phyloP scores from a whole-genome alignment of 1,140 invertebrate genomes.

The Maniola jurtina region DNA sequence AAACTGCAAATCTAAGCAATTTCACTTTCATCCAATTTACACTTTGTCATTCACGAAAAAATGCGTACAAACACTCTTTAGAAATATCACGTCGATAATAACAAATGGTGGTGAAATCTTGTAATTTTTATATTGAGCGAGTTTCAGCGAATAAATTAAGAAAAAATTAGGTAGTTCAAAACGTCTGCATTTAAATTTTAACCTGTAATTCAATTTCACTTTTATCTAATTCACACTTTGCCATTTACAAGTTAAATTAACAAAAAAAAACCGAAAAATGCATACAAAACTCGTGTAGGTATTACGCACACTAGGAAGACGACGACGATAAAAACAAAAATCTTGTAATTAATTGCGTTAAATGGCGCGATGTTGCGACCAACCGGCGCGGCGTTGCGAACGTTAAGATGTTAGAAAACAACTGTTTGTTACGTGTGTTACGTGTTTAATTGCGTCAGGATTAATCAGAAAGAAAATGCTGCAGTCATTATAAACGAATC shows the following conservation, averaged over 20 bases:
- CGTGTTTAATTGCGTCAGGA: slow-evolving; percentile 25
- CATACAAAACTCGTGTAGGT: not conserved
- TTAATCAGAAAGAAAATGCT: slow-evolving; percentile 29
- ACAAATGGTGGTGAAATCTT: too few relatives aligned
- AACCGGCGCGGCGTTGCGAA: slow-evolving; percentile 17
- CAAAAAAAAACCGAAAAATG: too few relatives aligned
- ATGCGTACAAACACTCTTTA: not conserved
- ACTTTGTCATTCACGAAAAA: not conserved
- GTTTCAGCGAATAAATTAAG: too few relatives aligned
- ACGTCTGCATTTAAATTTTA: too few relatives aligned
- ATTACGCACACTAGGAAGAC: not conserved
- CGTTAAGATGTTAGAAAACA: slow-evolving; percentile 24
- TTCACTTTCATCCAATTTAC: not conserved
- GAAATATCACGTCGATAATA: too few relatives aligned
- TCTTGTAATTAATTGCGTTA: slow-evolving; percentile 8
- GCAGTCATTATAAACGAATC: not conserved
- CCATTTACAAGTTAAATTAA: too few relatives aligned
- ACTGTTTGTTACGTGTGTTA: slow-evolving; percentile 27
- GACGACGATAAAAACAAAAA: not conserved
- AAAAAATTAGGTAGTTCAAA: too few relatives aligned
- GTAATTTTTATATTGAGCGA: too few relatives aligned
- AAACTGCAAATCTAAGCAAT: not conserved
- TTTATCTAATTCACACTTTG: too few relatives aligned
- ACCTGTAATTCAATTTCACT: too few relatives aligned
- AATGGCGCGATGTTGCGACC: not conserved